phyloP scores from a whole-genome alignment of 1,140 invertebrate genomes.

The Drosophila oshimai region DNA sequence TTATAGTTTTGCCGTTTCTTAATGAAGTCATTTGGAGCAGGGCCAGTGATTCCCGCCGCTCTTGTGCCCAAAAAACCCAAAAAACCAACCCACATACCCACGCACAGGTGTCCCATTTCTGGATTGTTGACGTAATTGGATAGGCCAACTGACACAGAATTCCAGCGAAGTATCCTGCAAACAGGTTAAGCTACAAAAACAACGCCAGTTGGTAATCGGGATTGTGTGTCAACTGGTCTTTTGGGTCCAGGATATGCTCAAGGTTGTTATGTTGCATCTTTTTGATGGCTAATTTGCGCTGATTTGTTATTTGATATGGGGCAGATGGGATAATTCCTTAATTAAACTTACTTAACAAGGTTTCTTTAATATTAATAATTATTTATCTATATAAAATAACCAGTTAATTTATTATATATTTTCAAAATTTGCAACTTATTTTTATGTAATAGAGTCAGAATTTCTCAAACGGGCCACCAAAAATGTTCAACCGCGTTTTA shows the following conservation, averaged over 20 bases:
- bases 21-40: conserved; percentile 42
- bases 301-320: conserved; percentile 34
- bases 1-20: conserved; percentile 5
- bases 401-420: too few relatives aligned
- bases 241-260: conserved; percentile 1
- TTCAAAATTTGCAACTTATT: too few relatives aligned
- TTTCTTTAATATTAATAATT: too few relatives aligned
- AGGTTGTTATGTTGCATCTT: conserved; percentile 18
- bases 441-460: too few relatives aligned
- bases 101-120: conserved; percentile 62
- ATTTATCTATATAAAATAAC: too few relatives aligned
- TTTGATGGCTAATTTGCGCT: background rate
- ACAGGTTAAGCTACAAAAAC: conserved; percentile 16
- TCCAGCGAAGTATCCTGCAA: conserved; percentile 15
- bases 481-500: too few relatives aligned
- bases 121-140: conserved; percentile 72
- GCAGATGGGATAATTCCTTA: background rate
- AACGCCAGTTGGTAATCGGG: conserved; percentile 26
- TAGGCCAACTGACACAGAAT: conserved; percentile 43
- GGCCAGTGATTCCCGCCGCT: background rate
- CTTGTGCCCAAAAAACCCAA: conserved; percentile 2
- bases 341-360: background rate
- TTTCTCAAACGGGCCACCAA: too few relatives aligned
- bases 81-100: conserved; percentile 43
- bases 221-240: conserved; percentile 32